Evolutionary conservation across 1,140 invertebrate genomes (phyloP).

Genomic region (Contarinia nasturtii): DNA sequence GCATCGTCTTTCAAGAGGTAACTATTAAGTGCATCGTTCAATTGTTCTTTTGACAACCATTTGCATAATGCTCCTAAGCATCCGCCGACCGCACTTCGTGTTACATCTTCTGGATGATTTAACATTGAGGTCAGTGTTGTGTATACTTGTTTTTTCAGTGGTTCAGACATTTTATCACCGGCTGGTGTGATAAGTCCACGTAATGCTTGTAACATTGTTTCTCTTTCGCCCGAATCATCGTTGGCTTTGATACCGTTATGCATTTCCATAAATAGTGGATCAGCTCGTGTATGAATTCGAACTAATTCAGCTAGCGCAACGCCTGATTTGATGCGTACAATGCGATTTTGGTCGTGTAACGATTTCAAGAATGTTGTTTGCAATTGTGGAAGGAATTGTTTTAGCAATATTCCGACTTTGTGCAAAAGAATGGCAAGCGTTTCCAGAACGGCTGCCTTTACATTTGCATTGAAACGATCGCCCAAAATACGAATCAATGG

Average conservation of each 20-base stretch:
- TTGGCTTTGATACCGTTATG: slow-evolving; percentile 68
- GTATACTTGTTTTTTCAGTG: slow-evolving; percentile 56
- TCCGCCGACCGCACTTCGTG: slow-evolving; percentile 60
- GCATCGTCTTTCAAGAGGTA: slow-evolving; percentile 52
- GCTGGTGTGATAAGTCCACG: slow-evolving; percentile 62
- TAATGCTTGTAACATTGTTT: slow-evolving; percentile 82
- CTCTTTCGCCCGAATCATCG: slow-evolving; percentile 67
- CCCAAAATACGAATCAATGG: slow-evolving; percentile 93
- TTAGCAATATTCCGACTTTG: slow-evolving; percentile 82
- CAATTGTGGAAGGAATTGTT: slow-evolving; percentile 94
- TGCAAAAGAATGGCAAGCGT: slow-evolving; percentile 79
- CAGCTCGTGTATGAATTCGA: slow-evolving; percentile 70
- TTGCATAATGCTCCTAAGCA: slow-evolving; percentile 72
- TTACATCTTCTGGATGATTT: slow-evolving; percentile 57
- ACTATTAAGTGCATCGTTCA: slow-evolving; percentile 51
- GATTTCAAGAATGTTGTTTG: slow-evolving; percentile 96
- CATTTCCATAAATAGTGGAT: slow-evolving; percentile 79
- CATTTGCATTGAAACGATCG: slow-evolving; percentile 79
- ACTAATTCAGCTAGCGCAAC: slow-evolving; percentile 74
- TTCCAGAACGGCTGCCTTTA: slow-evolving; percentile 91
- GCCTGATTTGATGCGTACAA: slow-evolving; percentile 77
- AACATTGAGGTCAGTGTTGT: slow-evolving; percentile 46
- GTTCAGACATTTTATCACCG: slow-evolving; percentile 76
- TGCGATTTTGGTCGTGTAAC: slow-evolving; percentile 69
- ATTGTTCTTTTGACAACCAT: slow-evolving; percentile 53